These are phyloP conservation scores for Paraplagusia blochii DNA, from an alignment of 2,113 vertebrate genomes.

Conservation along the genomic window DNA sequence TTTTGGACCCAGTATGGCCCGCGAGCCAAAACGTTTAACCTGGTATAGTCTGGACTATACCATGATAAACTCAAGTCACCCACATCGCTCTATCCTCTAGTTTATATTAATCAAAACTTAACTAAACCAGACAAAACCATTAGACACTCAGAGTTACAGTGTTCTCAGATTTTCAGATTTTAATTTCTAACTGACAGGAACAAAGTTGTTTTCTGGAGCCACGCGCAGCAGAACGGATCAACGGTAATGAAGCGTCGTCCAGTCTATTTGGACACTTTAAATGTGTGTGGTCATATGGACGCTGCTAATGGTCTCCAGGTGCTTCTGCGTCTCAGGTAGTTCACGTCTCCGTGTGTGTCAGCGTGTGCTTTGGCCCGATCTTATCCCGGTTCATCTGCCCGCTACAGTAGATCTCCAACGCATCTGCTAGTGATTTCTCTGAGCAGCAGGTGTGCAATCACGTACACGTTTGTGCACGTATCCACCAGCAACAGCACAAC, in stretches of 20 bases:
- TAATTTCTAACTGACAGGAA: not conserved
- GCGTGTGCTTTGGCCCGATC: conserved; percentile 54
- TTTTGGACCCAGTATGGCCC: no score
- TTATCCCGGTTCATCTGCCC: conserved; percentile 54
- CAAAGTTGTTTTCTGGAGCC: conserved; percentile 43
- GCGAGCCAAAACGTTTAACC: no score
- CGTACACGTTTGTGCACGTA: conserved; percentile 16
- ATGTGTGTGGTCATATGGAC: conserved; percentile 41
- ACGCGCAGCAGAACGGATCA: conserved; percentile 43
- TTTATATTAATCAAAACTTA: no score
- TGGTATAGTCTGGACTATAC: no score
- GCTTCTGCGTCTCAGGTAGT: conserved; percentile 37
- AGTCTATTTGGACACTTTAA: conserved; percentile 28
- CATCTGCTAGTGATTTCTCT: conserved; percentile 64
- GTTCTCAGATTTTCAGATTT: not conserved
- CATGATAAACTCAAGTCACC: no score
- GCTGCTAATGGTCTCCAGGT: conserved; percentile 55
- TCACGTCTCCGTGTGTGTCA: conserved; percentile 28
- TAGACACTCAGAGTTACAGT: no score
- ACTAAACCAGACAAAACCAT: no score
- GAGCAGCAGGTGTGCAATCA: conserved; percentile 60
- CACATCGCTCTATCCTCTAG: no score
- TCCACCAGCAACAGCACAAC: conserved; percentile 26
- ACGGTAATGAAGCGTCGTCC: conserved; percentile 23
- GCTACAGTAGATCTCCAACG: conserved; percentile 34